These are phyloP conservation scores for Toxotes chatareus DNA, from an alignment of 2,113 vertebrate species.

Conservation along the genomic window DNA sequence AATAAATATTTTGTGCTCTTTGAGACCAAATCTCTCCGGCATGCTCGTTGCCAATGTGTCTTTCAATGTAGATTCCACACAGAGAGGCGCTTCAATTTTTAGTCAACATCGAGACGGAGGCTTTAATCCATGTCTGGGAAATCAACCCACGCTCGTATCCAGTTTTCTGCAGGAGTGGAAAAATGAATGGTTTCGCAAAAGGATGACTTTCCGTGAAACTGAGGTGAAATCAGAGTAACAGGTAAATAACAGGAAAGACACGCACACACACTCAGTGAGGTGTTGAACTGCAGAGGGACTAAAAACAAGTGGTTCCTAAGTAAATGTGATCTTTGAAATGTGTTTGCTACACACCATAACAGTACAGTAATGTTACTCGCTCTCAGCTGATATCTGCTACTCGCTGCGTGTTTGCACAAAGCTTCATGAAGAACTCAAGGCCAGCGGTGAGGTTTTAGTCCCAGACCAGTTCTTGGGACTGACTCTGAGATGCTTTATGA, in stretches of 20 bases:
- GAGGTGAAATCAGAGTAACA: neutral
- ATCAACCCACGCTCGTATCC: neutral
- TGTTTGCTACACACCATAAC: no score
- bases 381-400: no score
- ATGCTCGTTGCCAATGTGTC: neutral
- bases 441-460: neutral
- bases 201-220: no score
- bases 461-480: neutral
- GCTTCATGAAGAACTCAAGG: neutral
- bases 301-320: no score
- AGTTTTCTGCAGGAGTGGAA: neutral
- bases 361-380: no score
- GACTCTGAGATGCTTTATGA: neutral
- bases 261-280: neutral
- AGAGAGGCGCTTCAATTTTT: constrained; percentile 11
- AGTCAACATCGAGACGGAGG: neutral
- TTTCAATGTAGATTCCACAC: neutral
- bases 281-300: neutral
- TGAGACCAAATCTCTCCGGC: neutral
- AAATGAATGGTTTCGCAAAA: neutral
- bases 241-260: neutral
- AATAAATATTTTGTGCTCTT: neutral
- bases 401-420: neutral
- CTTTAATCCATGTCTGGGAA: constrained; percentile 22
- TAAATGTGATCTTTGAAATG: neutral